phyloP scores from a whole-genome alignment of 2,113 vertebrate genomes.

The Struthio camelus region DNA sequence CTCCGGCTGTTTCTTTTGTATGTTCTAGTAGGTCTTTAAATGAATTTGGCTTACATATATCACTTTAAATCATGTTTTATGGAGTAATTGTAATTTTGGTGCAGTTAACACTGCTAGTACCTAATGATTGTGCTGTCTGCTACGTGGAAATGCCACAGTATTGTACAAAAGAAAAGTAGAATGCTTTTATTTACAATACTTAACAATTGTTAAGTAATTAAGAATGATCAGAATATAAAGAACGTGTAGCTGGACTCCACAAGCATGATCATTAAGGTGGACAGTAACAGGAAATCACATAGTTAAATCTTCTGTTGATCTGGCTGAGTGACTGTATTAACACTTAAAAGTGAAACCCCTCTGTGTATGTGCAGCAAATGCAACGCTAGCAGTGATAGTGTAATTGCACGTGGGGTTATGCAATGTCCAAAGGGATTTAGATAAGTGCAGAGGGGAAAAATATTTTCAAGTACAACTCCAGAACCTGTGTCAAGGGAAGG shows the following conservation, averaged over 20 bases:
- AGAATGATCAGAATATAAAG: not conserved
- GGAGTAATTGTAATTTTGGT: not conserved
- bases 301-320: not conserved
- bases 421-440: not conserved
- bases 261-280: not conserved
- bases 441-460: not conserved
- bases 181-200: too few relatives aligned
- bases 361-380: not conserved
- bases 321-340: not conserved
- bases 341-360: not conserved
- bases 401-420: not conserved
- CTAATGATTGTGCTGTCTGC: rapidly evolving
- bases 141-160: rapidly evolving
- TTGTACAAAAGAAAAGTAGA: rapidly evolving
- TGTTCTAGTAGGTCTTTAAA: not conserved
- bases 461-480: not conserved
- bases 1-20: not conserved
- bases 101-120: not conserved
- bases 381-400: not conserved
- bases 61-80: not conserved
- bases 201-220: not conserved
- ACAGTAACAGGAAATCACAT: not conserved
- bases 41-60: not conserved
- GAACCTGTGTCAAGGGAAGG: not conserved
- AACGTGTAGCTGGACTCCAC: not conserved